Base-by-base conservation (phyloP, 1,140 invertebrate genomes). In the Brachionus rotundiformis region DNA sequence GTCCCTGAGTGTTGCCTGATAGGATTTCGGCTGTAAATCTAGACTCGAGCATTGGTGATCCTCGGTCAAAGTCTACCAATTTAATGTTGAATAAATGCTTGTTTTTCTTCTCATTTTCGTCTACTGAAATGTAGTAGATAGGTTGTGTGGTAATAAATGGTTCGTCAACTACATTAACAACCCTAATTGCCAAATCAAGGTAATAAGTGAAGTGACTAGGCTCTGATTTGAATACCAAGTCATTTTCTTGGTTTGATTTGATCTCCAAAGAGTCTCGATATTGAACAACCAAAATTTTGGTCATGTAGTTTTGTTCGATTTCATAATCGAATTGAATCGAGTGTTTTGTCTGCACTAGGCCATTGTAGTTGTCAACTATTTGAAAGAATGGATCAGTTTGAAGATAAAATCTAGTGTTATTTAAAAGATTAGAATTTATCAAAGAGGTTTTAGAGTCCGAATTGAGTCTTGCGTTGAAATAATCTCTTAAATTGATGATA, bases 311-410 rank as follows among this genome's bases (percentile, higher is more conserved):
- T 16, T 39, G 31, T 10, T 79, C 31, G 2, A 79, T 63, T 31
- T 79, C 76, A 61, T 59, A 79, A n/a, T 79, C 76, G 16, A 79
- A 79, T 63, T 79, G 76, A 27, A 79, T 79, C 76, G 47, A 39
- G 31, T 54, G 33, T 11, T 59, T 79, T 4, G 31, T 79, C 47
- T 59, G 76, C 10, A 63, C 76, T 0, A 77, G 39, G 6, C 44
- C 44, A n/a, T 77, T 59, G 39, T 31, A 49, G n/a, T 77, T 59
- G 44, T 77, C 73, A 8, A 16, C 33, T 54, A 77, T 77, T 29
- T 77, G 49, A 33, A 77, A 77, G 6, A 16, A 33, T 7, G 27
- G 36, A n/a, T 77, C 63, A 23, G 36, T 68, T 33, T 7, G 33
- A 3, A 68, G 2, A 8, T 68, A 68, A 36, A 68, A 68, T 68